Evolutionary conservation across 1,140 invertebrate species (phyloP).

Genomic region (Sycobia sp.): DNA sequence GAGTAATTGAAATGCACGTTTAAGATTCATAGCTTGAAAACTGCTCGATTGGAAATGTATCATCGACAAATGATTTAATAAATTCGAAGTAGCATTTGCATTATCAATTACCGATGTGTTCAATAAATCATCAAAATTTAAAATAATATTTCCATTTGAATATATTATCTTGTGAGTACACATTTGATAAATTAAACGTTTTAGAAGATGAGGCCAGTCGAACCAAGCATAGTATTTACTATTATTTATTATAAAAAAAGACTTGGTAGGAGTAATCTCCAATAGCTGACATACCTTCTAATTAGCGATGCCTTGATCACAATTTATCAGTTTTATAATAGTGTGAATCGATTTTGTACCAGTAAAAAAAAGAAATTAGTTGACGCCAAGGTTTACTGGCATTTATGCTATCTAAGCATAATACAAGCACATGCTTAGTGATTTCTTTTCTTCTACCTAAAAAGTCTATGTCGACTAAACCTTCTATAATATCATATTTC

Average conservation of each 20-base stretch:
- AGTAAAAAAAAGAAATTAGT: background rate
- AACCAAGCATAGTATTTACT: background rate
- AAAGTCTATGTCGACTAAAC: too few species aligned
- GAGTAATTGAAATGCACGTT: too few species aligned
- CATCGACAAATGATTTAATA: too few species aligned
- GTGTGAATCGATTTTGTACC: background rate
- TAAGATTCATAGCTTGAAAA: too few species aligned
- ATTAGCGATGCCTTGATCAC: background rate
- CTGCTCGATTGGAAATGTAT: too few species aligned
- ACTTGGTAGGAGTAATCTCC: background rate
- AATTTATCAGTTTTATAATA: background rate
- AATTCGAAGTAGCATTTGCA: too few species aligned
- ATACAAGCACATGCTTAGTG: background rate
- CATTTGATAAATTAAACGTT: background rate
- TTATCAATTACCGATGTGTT: background rate
- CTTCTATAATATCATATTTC: too few species aligned
- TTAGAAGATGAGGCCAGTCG: background rate
- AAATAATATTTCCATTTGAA: background rate
- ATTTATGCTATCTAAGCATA: background rate
- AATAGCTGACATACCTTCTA: too few species aligned
- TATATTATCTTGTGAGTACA: background rate
- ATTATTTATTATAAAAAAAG: background rate
- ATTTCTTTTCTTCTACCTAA: too few species aligned
- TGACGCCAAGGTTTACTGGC: background rate
- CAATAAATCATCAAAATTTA: background rate